Base-by-base conservation (phyloP, 2,888 invertebrate species). In the Pterostichus niger region DNA sequence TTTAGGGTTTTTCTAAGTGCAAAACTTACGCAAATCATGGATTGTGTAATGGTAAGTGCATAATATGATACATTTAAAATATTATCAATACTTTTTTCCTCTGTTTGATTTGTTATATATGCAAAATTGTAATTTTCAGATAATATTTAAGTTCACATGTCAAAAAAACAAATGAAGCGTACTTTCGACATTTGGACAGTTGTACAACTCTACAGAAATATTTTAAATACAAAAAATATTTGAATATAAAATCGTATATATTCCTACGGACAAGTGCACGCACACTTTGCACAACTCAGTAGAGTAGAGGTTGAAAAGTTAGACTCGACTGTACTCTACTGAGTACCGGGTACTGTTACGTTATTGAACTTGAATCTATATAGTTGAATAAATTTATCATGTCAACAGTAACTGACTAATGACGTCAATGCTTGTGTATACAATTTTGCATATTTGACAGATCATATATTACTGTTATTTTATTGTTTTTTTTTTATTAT, bases 31-130 rank as follows among this genome's bases (percentile, higher is more conserved):
- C 9, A 56, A 15, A 56, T 17, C 59, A 77, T 77, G 77, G 77
- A 77, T 40, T 77, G 59, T 77, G 77, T 77, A 56, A 77, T 77
- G 77, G 77, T 77, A 77, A 33, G 75, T 49, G 44, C 17, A 17
- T 24, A 73, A 59, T 17, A 56, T 11, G 4, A 13, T 17, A 44
- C 17, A 17, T 17, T 40, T 40, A 44, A 44, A 71, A 46, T 71
- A 9, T n/a, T 71, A 44, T 11, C 17, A 44, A 44, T 44, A 71
- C 68, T 71, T 40, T 7, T 15, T 71, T 71, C 44, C 68, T 6
- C 5, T 44, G 9, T 44, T 56, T 17, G 17, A 13, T 6, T 40
- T 17, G 68, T 40, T 71, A 44, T 71, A 44, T 35, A 35, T 33
- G 64, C 2, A 1, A 49, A 49, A 11, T 49, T 64, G 35, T 13